Evolutionary conservation across 2,888 invertebrate genomes (phyloP).

Genomic region (Buathra laborator): DNA sequence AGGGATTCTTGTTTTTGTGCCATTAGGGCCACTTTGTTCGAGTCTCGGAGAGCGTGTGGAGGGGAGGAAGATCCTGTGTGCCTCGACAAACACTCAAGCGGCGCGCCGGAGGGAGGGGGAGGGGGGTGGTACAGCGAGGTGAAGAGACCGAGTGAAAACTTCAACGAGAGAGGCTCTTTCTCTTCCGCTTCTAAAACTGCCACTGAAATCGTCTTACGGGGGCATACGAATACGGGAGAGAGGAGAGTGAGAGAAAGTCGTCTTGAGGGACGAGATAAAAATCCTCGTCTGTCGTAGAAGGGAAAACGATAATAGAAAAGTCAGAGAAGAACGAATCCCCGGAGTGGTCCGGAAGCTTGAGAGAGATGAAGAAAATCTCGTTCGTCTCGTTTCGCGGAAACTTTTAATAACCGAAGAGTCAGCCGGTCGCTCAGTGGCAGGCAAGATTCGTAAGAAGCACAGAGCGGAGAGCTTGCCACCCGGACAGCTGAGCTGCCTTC

Average conservation of each 20-base stretch:
- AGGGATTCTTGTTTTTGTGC: constrained; percentile 77
- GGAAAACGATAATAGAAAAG: constrained; percentile 48
- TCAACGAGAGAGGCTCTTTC: constrained; percentile 10
- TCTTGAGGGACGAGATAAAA: constrained; percentile 51
- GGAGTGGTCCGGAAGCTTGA: not conserved
- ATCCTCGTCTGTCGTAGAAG: constrained; percentile 29
- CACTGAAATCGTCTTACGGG: constrained; percentile 39
- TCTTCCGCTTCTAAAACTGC: constrained; percentile 23
- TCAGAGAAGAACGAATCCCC: constrained; percentile 33
- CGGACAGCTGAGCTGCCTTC: constrained; percentile 46
- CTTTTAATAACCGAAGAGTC: constrained; percentile 61
- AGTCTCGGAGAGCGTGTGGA: constrained; percentile 24
- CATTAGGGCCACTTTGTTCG: constrained; percentile 82
- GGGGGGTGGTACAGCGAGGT: not conserved
- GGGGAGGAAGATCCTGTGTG: constrained; percentile 55
- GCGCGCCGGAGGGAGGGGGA: constrained; percentile 20
- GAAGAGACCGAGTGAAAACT: constrained; percentile 6
- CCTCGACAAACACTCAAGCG: constrained; percentile 73
- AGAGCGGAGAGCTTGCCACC: constrained; percentile 21
- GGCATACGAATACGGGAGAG: not conserved
- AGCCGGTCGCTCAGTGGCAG: constrained; percentile 22
- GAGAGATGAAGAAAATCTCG: constrained; percentile 36
- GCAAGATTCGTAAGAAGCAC: not conserved
- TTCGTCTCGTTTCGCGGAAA: constrained; percentile 50
- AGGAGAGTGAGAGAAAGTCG: constrained; percentile 11